Percentiles rank a stretch among this genome's conserved stretches.
Evolutionary conservation across 2,797 vertebrate genomes (phyloP).

Genomic region (Enteromius anoplus): DNA sequence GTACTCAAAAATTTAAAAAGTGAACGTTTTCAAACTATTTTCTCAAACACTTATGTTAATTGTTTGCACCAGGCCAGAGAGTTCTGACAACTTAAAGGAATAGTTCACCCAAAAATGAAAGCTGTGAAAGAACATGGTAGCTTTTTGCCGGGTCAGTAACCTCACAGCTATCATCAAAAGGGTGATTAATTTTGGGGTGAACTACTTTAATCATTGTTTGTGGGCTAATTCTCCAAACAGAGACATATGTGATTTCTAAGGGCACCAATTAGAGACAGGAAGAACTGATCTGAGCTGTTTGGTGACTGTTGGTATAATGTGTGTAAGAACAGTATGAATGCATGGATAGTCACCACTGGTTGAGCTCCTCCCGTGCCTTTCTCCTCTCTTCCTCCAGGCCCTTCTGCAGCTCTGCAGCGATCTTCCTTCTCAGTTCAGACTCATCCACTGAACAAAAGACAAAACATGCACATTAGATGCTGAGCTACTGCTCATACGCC

Average conservation of each 20-base stretch:
- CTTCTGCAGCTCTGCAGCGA: constrained; percentile 87
- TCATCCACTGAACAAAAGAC: constrained; percentile 79
- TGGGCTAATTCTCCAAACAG: background rate
- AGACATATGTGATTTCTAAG: background rate
- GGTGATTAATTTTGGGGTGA: background rate
- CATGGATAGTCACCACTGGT: constrained; percentile 80
- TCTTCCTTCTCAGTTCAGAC: constrained; percentile 89
- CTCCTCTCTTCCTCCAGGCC: constrained; percentile 84
- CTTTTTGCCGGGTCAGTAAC: background rate
- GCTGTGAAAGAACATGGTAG: too few relatives aligned
- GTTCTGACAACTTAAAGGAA: background rate
- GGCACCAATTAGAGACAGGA: background rate
- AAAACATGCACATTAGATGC: constrained; percentile 6
- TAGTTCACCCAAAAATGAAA: background rate
- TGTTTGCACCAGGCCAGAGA: too few relatives aligned
- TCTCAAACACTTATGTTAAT: too few relatives aligned
- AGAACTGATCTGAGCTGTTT: background rate
- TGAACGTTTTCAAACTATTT: too few relatives aligned
- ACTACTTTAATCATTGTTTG: background rate
- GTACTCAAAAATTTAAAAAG: too few relatives aligned
- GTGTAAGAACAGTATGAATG: background rate
- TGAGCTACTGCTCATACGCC: background rate
- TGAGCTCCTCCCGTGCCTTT: constrained; percentile 84
- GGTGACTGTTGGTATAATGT: background rate
- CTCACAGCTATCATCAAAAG: background rate